These are phyloP conservation scores for Coptotermes formosanus DNA, from an alignment of 1,140 invertebrate species.

Conservation along the genomic window DNA sequence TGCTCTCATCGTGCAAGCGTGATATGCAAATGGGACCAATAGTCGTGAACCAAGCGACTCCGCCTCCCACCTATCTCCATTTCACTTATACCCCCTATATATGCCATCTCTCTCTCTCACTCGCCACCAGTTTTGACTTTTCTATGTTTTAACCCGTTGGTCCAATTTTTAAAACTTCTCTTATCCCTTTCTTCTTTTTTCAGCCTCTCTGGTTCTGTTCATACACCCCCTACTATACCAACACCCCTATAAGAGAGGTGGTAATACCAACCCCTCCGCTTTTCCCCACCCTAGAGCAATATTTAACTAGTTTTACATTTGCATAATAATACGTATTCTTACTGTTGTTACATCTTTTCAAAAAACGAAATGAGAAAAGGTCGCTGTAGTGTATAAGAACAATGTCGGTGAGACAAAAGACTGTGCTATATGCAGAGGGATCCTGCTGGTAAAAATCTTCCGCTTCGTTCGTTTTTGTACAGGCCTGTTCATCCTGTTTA, in stretches of 20 bases:
- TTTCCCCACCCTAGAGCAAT: neutral
- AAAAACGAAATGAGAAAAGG: neutral
- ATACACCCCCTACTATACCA: neutral
- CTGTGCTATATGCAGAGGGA: neutral
- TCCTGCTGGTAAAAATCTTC: neutral
- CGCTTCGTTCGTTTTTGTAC: slow-evolving; percentile 10
- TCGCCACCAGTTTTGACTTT: slow-evolving; percentile 21
- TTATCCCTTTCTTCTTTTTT: neutral
- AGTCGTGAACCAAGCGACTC: slow-evolving; percentile 20
- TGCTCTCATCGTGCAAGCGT: slow-evolving; percentile 2
- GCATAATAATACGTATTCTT: neutral
- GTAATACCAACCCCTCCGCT: neutral
- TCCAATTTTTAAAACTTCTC: slow-evolving; percentile 6
- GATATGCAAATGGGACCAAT: slow-evolving; percentile 30
- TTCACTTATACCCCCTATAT: neutral
- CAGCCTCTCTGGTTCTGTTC: neutral
- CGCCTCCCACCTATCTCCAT: slow-evolving; percentile 20
- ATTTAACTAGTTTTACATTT: slow-evolving; percentile 14
- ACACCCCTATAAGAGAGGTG: slow-evolving; percentile 1
- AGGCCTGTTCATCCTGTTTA: slow-evolving; percentile 7
- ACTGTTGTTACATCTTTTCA: neutral
- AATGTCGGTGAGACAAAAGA: neutral
- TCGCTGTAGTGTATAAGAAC: neutral
- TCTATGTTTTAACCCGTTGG: slow-evolving; percentile 20
- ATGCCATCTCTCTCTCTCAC: neutral